Evolutionary conservation across 2,113 vertebrate species (phyloP).

Genomic region (Cynopterus brachyotis): DNA sequence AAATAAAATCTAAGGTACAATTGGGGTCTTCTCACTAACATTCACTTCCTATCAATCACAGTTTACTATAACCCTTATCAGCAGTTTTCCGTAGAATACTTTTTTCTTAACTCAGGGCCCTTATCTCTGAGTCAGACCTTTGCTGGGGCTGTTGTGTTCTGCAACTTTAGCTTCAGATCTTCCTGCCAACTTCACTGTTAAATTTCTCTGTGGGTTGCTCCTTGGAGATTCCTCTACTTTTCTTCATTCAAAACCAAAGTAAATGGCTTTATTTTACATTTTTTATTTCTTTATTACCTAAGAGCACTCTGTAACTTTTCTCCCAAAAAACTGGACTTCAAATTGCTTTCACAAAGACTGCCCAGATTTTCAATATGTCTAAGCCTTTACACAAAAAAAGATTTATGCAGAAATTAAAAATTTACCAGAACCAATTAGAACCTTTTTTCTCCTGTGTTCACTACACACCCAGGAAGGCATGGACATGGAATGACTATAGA

Average conservation of each 20-base stretch:
- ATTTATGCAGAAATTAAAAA: not conserved
- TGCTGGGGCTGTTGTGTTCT: not conserved
- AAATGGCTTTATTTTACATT: not conserved
- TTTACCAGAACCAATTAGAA: not conserved
- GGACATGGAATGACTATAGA: too few relatives aligned
- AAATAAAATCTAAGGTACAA: not conserved
- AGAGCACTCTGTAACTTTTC: not conserved
- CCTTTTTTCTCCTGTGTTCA: not conserved
- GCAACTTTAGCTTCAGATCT: not conserved
- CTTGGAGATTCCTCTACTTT: constrained; percentile 9
- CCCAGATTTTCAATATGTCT: not conserved
- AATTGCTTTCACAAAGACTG: not conserved
- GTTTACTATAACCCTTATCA: constrained; percentile 43
- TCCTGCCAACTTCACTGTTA: not conserved
- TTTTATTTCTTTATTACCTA: not conserved
- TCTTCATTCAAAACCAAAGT: constrained; percentile 2
- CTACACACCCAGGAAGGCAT: not conserved
- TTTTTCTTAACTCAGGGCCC: not conserved
- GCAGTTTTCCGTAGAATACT: not conserved
- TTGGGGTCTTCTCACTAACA: not conserved
- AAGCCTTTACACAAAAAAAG: not conserved
- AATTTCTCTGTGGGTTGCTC: not conserved
- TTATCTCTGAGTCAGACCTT: constrained; percentile 52
- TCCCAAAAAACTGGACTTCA: not conserved
- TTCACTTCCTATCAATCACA: not conserved